Evolutionary conservation across 2,888 invertebrate species (phyloP), one percentile per base, ranked within the genome.

Genomic region (Troilus luridus): DNA sequence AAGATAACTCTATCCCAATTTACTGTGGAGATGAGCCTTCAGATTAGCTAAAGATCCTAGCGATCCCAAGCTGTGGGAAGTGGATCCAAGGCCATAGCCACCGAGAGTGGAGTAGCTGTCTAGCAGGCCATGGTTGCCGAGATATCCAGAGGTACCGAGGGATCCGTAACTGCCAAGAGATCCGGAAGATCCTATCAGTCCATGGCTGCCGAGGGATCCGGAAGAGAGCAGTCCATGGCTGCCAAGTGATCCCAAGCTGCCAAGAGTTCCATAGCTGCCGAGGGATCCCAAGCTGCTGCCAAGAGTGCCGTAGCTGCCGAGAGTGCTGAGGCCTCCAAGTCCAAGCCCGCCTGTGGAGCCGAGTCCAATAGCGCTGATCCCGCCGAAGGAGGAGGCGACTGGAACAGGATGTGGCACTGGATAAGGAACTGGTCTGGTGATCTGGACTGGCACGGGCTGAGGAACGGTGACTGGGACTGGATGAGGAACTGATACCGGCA

Each of bases 391-490:
- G 17, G 24, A 17, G 21, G 60, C 59, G n/a, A 59, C 60, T n/a
- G 88, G 88, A 12, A 11, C 7, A 8, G 88, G 60, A 5, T 19
- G 9, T 88, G 88, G 60, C n/a, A 60, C 60, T 88, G 88, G 88
- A 11, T 56, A 54, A 56, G 88, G 88, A n/a, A 24, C n/a, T 7
- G 88, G 88, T 24, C 88, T 88, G 88, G 27, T 88, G 11, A 88
- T 56, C 21, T 11, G 54, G 11, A 88, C 88, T 88, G 88, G 88
- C 11, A 60, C n/a, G 21, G 88, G 60, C 59, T 60, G 59, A n/a
- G 59, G 59, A 12, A 88, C 60, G 17, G 88, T n/a, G 14, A 88
- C 88, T 88, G 88, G 88, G 88, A 41, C 41, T 41, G 41, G 41
- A 5, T 41, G 41, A 41, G 41, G 41, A 41, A 41, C 41, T 41